These are phyloP conservation scores for Caenorhabditis tropicalis DNA, from an alignment of 1,140 invertebrate genomes.

Conservation along the genomic window DNA sequence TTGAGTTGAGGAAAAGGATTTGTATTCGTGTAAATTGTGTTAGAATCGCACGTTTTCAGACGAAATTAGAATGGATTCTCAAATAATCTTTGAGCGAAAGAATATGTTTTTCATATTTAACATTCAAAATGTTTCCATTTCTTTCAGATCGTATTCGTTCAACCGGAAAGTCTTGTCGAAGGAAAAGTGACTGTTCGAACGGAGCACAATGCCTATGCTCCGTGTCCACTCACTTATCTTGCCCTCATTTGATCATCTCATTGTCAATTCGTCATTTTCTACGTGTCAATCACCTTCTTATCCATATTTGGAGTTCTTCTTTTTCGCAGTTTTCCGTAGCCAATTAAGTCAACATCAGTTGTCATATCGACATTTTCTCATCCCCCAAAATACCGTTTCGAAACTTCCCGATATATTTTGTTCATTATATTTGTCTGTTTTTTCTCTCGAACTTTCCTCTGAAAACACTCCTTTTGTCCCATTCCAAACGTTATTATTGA, in stretches of 20 bases:
- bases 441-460: neutral
- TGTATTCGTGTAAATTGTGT: too few relatives aligned
- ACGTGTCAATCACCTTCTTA: constrained; percentile 1
- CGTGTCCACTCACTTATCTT: constrained; percentile 61
- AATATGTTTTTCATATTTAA: too few relatives aligned
- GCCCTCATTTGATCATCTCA: constrained; percentile 51
- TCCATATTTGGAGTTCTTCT: neutral
- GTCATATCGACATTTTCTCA: neutral
- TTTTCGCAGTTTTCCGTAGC: neutral
- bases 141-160: constrained; percentile 62
- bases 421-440: neutral
- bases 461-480: constrained; percentile 1
- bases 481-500: constrained; percentile 15
- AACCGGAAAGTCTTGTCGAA: constrained; percentile 64
- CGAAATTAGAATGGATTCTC: too few relatives aligned
- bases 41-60: too few relatives aligned
- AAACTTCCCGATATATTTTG: neutral
- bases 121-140: neutral
- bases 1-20: too few relatives aligned
- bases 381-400: neutral
- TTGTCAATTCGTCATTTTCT: constrained; percentile 26
- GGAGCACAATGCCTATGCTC: constrained; percentile 59
- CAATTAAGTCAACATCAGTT: constrained; percentile 10
- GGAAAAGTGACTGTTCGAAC: constrained; percentile 59
- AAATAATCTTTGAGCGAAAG: too few relatives aligned